A percentile compares a stretch with the other conserved stretches of the same genome.
Conservation (phyloP, 2,113 vertebrate species). For the Pholis gunnellus region DNA sequence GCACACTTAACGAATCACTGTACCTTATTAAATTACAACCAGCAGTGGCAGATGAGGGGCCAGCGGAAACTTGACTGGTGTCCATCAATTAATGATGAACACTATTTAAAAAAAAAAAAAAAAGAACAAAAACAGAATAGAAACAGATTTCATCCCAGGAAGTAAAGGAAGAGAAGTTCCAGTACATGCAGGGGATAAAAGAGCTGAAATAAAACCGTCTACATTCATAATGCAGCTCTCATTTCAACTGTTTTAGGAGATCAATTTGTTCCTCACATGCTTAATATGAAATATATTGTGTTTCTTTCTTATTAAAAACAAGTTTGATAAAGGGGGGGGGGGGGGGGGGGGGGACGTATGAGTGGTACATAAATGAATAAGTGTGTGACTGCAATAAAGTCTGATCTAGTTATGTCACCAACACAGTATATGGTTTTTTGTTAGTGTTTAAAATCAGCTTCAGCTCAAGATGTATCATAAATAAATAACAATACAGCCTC, state of each 20-base stretch:
- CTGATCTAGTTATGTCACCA: neutral
- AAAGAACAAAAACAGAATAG: neutral
- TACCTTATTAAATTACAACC: constrained; percentile 32
- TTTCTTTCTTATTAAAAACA: neutral
- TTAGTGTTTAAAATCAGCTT: no score
- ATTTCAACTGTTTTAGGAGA: neutral
- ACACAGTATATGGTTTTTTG: no score
- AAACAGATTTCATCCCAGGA: neutral
- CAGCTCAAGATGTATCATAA: no score
- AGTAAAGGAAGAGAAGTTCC: neutral
- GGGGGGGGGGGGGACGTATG: no score
- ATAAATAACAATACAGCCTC: no score
- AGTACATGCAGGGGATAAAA: neutral
- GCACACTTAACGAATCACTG: constrained; percentile 30
- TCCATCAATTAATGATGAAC: neutral
- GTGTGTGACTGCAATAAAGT: neutral
- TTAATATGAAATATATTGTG: neutral
- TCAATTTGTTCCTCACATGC: neutral
- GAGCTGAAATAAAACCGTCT: neutral
- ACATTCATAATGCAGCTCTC: neutral
- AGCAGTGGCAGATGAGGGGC: constrained; percentile 10
- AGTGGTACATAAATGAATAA: no score
- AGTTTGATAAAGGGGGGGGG: neutral
- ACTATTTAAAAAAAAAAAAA: neutral
- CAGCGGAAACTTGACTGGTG: neutral